Evolutionary conservation across 2,113 vertebrate genomes (phyloP).

Genomic region (Micronycteris hirsuta): DNA sequence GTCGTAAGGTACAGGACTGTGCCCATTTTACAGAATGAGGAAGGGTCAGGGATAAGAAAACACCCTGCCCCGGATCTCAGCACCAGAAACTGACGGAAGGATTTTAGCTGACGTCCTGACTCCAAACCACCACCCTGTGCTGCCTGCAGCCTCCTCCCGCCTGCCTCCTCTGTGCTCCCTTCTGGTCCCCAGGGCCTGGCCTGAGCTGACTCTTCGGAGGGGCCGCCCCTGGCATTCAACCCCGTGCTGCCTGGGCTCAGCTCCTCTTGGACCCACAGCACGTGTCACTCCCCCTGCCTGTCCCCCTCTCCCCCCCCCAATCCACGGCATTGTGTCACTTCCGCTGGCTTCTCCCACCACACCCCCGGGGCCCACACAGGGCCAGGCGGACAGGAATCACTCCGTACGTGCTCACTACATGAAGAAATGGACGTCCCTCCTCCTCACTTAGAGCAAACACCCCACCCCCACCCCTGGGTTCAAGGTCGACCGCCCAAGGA

Average conservation of each 20-base stretch:
- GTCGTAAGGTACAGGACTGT: fast-evolving
- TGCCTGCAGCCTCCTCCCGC: neutral
- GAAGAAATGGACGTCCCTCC: neutral
- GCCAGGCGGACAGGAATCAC: too few species aligned
- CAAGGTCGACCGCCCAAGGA: fast-evolving
- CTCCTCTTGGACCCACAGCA: fast-evolving
- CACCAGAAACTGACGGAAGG: neutral
- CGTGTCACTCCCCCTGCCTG: fast-evolving
- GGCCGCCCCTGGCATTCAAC: neutral
- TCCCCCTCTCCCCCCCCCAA: too few species aligned
- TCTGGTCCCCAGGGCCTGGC: neutral
- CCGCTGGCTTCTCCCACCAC: neutral
- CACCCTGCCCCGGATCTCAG: neutral
- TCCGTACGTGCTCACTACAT: neutral
- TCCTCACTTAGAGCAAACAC: neutral
- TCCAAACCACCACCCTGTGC: fast-evolving
- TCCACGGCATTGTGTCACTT: neutral
- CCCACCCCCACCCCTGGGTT: too few species aligned
- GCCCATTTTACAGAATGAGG: neutral
- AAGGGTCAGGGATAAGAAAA: neutral
- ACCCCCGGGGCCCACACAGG: too few species aligned
- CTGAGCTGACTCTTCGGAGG: neutral
- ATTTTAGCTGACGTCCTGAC: neutral
- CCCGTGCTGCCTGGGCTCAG: neutral
- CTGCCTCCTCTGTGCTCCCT: neutral